These are phyloP conservation scores for Brenthis hecate DNA, from an alignment of 2,888 invertebrate species.

Conservation along the genomic window DNA sequence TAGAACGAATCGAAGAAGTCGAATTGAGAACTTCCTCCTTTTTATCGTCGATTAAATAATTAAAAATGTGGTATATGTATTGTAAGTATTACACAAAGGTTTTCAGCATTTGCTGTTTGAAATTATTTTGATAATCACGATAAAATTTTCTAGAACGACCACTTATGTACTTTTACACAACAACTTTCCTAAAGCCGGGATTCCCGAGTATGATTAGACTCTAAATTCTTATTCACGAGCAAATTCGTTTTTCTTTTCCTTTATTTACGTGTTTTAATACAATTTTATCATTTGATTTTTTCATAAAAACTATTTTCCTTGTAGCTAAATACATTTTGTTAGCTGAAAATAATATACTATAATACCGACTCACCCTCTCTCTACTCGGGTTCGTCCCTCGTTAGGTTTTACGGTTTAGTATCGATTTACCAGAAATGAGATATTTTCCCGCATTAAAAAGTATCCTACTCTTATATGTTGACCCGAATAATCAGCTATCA, in stretches of 20 bases:
- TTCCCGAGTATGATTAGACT: conserved; percentile 14
- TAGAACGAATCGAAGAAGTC: no score
- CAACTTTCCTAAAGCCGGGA: conserved; percentile 12
- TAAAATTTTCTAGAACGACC: conserved; percentile 15
- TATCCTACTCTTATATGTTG: no score
- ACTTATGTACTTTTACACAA: conserved; percentile 19
- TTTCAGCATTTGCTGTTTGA: neutral
- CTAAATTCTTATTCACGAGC: conserved; percentile 18
- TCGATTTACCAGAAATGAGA: no score
- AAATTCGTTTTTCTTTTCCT: conserved; percentile 11
- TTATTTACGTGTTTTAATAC: conserved; percentile 11
- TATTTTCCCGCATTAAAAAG: no score
- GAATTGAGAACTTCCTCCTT: no score
- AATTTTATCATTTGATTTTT: neutral
- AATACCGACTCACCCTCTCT: no score
- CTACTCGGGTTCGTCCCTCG: no score
- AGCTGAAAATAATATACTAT: no score
- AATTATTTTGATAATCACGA: conserved; percentile 20
- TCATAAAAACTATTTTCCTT: neutral
- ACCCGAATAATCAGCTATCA: no score
- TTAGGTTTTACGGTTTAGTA: no score
- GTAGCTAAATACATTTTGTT: neutral
- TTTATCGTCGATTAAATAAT: no score
- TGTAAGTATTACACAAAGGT: neutral
- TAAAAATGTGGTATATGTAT: neutral